Evolutionary conservation across 2,113 vertebrate genomes (phyloP).

Genomic region (Oceanites oceanicus): DNA sequence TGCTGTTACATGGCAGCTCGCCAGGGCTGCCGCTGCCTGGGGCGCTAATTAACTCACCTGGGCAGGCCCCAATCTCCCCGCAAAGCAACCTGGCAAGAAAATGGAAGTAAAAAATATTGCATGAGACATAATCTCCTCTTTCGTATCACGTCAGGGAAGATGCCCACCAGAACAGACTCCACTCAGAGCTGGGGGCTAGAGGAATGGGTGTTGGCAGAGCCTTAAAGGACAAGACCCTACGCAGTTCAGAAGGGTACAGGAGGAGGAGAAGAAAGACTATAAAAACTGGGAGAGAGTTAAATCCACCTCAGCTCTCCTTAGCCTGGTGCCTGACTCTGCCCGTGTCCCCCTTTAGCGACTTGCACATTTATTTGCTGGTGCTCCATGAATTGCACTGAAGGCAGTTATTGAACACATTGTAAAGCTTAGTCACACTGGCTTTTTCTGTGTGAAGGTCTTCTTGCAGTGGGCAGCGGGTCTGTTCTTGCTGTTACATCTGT

Average conservation of each 20-base stretch:
- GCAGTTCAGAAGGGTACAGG: not conserved
- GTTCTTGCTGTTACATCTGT: not conserved
- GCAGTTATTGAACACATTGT: not conserved
- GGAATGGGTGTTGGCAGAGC: not conserved
- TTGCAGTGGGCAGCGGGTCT: not conserved
- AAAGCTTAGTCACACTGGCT: not conserved
- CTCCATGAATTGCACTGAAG: not conserved
- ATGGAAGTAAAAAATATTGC: not conserved
- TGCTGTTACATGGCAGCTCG: not conserved
- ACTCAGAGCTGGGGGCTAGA: not conserved
- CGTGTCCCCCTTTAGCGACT: accelerated
- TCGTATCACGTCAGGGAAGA: not conserved
- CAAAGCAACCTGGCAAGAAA: not conserved
- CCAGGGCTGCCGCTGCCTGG: not conserved
- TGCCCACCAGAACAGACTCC: not conserved
- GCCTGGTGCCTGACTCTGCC: not conserved
- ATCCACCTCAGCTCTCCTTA: not conserved
- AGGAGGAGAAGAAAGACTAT: not conserved
- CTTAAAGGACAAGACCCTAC: accelerated
- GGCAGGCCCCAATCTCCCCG: not conserved
- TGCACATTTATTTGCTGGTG: not conserved
- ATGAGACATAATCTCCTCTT: not conserved
- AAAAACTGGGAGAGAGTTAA: not conserved
- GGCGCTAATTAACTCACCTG: constrained; percentile 42
- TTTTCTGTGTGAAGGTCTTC: not conserved